These are phyloP conservation scores for Sorex araneus DNA, from an alignment of 2,113 vertebrate genomes.

Conservation along the genomic window DNA sequence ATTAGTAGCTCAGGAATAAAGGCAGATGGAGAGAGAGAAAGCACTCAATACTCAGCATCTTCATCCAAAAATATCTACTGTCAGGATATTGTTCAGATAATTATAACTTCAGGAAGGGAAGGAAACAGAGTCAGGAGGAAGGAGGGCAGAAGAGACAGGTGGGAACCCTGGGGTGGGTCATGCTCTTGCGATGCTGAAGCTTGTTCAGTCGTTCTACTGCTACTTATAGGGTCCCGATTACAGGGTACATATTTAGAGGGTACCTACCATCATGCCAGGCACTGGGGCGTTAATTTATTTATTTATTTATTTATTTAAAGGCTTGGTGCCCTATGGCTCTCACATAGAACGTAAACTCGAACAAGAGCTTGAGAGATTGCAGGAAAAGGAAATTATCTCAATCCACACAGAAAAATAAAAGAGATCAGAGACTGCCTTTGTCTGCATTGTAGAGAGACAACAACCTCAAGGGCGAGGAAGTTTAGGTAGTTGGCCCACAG, in stretches of 20 bases:
- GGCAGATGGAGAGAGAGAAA: slow-evolving; percentile 14
- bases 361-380: neutral
- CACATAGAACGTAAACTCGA: neutral
- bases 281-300: neutral
- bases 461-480: neutral
- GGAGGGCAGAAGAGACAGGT: neutral
- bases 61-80: slow-evolving; percentile 53
- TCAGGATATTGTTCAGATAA: slow-evolving; percentile 14
- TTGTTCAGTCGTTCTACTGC: neutral
- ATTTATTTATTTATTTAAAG: neutral
- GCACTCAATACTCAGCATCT: neutral
- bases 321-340: fast-evolving
- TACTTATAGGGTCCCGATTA: neutral
- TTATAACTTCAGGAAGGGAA: neutral
- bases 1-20: slow-evolving; percentile 62
- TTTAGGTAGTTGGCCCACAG: neutral
- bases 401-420: neutral
- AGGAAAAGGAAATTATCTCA: neutral
- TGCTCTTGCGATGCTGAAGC: neutral
- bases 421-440: neutral
- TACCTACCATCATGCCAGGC: neutral
- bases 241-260: neutral
- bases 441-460: neutral
- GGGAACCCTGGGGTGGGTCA: neutral
- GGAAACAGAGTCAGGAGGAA: neutral